phyloP scores from a whole-genome alignment of 2,888 invertebrate species.

The Cephus nigrinus region DNA sequence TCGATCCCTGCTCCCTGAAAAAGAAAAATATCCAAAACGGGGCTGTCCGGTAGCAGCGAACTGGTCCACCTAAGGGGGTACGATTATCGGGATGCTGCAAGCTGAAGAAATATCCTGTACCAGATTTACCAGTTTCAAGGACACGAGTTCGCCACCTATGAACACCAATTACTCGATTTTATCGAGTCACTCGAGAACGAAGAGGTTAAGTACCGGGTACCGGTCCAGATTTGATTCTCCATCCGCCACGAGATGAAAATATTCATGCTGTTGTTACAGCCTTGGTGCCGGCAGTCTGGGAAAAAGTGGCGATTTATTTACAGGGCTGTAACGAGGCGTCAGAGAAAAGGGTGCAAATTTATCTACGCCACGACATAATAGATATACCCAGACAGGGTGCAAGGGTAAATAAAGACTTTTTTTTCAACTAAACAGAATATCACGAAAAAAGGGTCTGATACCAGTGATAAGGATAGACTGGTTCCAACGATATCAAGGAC shows the following conservation, averaged over 20 bases:
- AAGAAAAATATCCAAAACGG: slow-evolving; percentile 32
- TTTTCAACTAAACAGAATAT: no score
- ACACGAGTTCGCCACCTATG: slow-evolving; percentile 24
- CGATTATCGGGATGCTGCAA: slow-evolving; percentile 41
- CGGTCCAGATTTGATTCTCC: slow-evolving; percentile 6
- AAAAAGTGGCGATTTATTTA: background rate
- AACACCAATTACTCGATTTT: background rate
- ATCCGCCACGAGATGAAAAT: slow-evolving; percentile 27
- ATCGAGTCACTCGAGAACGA: background rate
- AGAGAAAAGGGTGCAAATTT: background rate
- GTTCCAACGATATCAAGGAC: background rate
- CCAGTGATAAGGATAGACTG: no score
- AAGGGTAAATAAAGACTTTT: no score
- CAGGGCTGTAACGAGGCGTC: background rate
- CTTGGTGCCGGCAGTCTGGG: slow-evolving; percentile 13
- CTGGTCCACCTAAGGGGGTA: background rate
- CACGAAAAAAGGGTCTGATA: no score
- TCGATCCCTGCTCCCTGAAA: slow-evolving; percentile 18
- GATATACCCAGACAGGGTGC: no score
- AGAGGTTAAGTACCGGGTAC: background rate
- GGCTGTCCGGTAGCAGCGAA: slow-evolving; percentile 24
- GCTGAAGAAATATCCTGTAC: slow-evolving; percentile 50
- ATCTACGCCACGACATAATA: no score
- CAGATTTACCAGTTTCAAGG: slow-evolving; percentile 42
- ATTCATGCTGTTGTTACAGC: slow-evolving; percentile 56